These are phyloP conservation scores for Watsonalla cultraria DNA, from an alignment of 2,888 invertebrate genomes.

Conservation along the genomic window DNA sequence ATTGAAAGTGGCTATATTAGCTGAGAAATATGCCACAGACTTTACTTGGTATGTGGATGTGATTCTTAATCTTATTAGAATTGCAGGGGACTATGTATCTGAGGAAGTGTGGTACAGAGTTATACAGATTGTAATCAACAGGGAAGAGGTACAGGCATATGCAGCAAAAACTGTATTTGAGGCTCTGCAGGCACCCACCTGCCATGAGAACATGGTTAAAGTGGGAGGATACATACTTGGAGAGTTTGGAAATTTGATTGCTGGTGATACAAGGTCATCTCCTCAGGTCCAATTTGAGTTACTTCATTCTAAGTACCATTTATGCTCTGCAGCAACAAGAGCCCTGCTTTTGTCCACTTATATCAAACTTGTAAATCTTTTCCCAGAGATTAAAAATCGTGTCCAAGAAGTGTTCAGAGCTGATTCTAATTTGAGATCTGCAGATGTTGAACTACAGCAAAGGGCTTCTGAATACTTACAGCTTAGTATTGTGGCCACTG, in stretches of 20 bases:
- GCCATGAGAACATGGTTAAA: conserved; percentile 99
- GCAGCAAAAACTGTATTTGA: conserved; percentile 99
- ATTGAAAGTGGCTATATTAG: conserved; percentile 98
- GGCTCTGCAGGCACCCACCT: conserved; percentile 98
- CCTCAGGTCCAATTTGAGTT: conserved; percentile 98
- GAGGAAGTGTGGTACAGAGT: conserved; percentile 99
- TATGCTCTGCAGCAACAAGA: conserved; percentile 97
- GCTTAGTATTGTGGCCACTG: conserved; percentile 95
- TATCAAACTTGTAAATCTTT: conserved; percentile 99
- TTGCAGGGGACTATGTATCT: conserved; percentile 99
- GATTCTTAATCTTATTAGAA: conserved; percentile 98
- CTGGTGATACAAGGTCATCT: conserved; percentile 98
- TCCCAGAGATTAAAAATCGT: conserved; percentile 97
- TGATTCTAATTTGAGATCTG: conserved; percentile 97
- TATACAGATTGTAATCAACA: conserved; percentile 99
- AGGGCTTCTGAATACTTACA: conserved; percentile 98
- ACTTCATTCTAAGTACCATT: conserved; percentile 98
- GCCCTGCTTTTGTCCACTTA: conserved; percentile 98
- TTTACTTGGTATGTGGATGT: conserved; percentile 99
- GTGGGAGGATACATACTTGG: conserved; percentile 99
- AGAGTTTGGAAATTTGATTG: conserved; percentile 99
- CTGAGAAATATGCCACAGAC: conserved; percentile 99
- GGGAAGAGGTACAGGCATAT: conserved; percentile 99
- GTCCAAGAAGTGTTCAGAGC: conserved; percentile 97
- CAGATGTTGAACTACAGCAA: conserved; percentile 99